These are phyloP conservation scores for Syngnathus acus DNA, from an alignment of 2,797 vertebrate species.

Conservation along the genomic window DNA sequence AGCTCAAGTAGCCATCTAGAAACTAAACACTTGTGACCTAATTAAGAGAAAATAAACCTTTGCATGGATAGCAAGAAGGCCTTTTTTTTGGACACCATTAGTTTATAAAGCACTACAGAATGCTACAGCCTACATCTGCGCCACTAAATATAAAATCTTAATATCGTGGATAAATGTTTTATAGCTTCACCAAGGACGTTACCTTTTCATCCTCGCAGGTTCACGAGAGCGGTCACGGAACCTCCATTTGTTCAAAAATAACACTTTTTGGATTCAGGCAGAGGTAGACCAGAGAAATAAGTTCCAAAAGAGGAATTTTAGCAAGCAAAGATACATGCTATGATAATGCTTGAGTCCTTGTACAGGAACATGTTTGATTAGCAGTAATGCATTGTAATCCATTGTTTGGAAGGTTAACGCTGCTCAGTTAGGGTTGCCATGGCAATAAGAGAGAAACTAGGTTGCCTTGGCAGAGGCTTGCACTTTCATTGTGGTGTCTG, in stretches of 20 bases:
- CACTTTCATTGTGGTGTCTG: neutral
- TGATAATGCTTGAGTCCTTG: neutral
- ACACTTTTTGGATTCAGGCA: neutral
- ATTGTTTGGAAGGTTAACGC: constrained; percentile 1
- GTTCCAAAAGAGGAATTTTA: neutral
- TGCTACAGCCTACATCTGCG: neutral
- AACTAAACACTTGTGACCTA: constrained; percentile 29
- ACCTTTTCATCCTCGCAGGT: neutral
- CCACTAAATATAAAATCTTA: constrained; percentile 2
- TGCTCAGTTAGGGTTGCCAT: constrained; percentile 9
- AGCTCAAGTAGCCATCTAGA: constrained; percentile 22
- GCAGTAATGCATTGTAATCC: constrained; percentile 6
- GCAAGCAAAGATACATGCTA: neutral
- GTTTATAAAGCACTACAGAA: constrained; percentile 8
- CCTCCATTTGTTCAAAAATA: neutral
- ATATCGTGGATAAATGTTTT: constrained; percentile 2
- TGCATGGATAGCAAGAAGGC: constrained; percentile 11
- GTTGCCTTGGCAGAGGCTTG: constrained; percentile 1
- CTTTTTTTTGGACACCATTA: neutral
- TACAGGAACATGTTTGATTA: neutral
- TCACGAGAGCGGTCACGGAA: neutral
- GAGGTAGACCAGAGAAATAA: neutral
- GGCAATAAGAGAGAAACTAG: constrained; percentile 5
- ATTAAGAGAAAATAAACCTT: constrained; percentile 37
- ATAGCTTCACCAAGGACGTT: neutral